Evolutionary conservation across 2,113 vertebrate genomes (phyloP).

Genomic region (Chaetodon trifascialis): DNA sequence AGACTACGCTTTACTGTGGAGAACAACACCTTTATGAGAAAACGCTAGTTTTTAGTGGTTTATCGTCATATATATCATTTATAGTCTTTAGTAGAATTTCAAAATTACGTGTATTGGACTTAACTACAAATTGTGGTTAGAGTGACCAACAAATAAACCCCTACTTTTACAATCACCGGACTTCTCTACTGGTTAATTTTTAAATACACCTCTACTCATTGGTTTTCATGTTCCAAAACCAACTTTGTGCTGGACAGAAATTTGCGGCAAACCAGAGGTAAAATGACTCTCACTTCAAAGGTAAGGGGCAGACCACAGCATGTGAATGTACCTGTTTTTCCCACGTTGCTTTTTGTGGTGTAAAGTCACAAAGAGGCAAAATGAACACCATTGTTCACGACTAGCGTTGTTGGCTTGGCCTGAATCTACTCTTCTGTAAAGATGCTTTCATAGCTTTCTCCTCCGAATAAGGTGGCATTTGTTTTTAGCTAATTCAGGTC

Average conservation of each 20-base stretch:
- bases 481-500: too few relatives aligned
- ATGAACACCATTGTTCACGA: neutral
- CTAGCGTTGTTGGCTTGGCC: neutral
- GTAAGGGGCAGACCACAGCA: conserved; percentile 59
- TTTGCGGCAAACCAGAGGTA: neutral
- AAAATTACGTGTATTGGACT: neutral
- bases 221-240: neutral
- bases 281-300: conserved; percentile 70
- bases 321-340: neutral
- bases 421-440: neutral
- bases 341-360: neutral
- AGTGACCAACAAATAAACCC: accelerated
- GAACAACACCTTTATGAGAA: accelerated
- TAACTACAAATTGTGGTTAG: neutral
- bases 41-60: accelerated
- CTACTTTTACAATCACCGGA: neutral
- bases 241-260: neutral
- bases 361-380: neutral
- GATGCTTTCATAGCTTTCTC: neutral
- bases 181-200: conserved; percentile 42
- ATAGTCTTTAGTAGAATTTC: accelerated
- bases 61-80: accelerated
- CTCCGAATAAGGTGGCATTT: neutral
- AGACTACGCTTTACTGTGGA: neutral
- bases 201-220: conserved; percentile 47